Percentiles rank a stretch among this genome's conserved stretches.
These are phyloP conservation scores for Schizothorax lantsangensis DNA, from an alignment of 2,797 vertebrate genomes.

Conservation along the genomic window DNA sequence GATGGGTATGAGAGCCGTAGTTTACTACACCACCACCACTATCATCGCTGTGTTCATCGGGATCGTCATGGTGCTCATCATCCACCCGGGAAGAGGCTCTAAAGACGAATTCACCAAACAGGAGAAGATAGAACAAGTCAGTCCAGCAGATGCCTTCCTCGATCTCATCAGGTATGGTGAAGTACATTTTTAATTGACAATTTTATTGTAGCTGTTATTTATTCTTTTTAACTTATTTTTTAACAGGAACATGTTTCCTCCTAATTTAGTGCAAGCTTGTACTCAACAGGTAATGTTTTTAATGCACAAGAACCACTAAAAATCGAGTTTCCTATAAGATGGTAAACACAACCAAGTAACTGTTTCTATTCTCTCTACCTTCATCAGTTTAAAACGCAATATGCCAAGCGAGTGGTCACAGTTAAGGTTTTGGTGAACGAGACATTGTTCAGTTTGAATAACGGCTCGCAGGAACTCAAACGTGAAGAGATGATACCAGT, in stretches of 20 bases:
- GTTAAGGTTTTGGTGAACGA: slow-evolving; percentile 80
- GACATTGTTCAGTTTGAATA: slow-evolving; percentile 65
- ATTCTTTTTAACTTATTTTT: slow-evolving; percentile 59
- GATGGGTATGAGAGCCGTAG: slow-evolving; percentile 93
- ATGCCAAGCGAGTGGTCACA: slow-evolving; percentile 83
- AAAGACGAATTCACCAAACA: slow-evolving; percentile 90
- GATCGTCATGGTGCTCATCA: slow-evolving; percentile 94
- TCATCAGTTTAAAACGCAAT: slow-evolving; percentile 92
- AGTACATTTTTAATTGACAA: background rate
- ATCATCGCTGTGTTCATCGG: slow-evolving; percentile 95
- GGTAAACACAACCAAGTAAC: background rate
- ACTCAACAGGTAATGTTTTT: slow-evolving; percentile 90
- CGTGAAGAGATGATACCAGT: slow-evolving; percentile 88
- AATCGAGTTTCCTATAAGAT: background rate
- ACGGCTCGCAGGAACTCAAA: slow-evolving; percentile 66
- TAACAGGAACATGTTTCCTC: slow-evolving; percentile 98
- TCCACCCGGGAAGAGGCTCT: slow-evolving; percentile 93
- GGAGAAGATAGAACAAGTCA: slow-evolving; percentile 89
- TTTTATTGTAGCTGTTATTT: background rate
- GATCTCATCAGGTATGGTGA: slow-evolving; percentile 91
- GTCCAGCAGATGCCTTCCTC: slow-evolving; percentile 93
- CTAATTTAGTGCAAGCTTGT: slow-evolving; percentile 96
- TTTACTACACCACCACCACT: slow-evolving; percentile 96
- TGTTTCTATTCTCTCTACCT: background rate
- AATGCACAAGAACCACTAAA: background rate